Evolutionary conservation across 2,113 vertebrate species (phyloP).

Genomic region (western clawed frog (Xenopus tropicalis)): UCB_Xtro_10.0 CM004443.2:132855501-132856000

Average conservation of each 20-base stretch:
- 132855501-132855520: too few species aligned
- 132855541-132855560: too few species aligned
- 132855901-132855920: slow-evolving; percentile 70
- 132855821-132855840: slow-evolving; percentile 78
- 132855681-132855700: slow-evolving; percentile 38
- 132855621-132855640: too few species aligned
- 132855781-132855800: slow-evolving; percentile 61
- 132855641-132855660: too few species aligned
- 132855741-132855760: slow-evolving; percentile 59
- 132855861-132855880: slow-evolving; percentile 75
- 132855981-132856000: slow-evolving; percentile 56
- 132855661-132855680: too few species aligned
- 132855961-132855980: slow-evolving; percentile 63
- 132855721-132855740: slow-evolving; percentile 55
- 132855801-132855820: slow-evolving; percentile 67
- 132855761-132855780: slow-evolving; percentile 66
- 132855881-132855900: slow-evolving; percentile 81
- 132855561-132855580: too few species aligned
- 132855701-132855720: slow-evolving; percentile 72
- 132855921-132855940: slow-evolving; percentile 71
- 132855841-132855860: slow-evolving; percentile 77
- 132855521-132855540: too few species aligned
- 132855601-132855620: too few species aligned
- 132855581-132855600: too few species aligned
- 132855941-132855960: slow-evolving; percentile 75